Evolutionary conservation across 1,140 invertebrate genomes (phyloP).

Genomic region (Procambarus virginalis): DNA sequence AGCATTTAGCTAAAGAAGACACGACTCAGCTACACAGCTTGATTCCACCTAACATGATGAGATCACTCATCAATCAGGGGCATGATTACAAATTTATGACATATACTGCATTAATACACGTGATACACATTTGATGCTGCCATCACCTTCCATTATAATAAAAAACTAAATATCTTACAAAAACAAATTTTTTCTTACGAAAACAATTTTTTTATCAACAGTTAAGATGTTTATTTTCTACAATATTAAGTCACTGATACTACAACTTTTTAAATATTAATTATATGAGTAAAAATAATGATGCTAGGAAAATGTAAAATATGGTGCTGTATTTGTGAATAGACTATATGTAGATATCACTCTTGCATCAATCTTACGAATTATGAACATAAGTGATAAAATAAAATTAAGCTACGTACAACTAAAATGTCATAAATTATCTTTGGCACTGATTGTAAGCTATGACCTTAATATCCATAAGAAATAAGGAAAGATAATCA

Average conservation of each 20-base stretch:
- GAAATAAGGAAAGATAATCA: too few species aligned
- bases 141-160: slow-evolving; percentile 45
- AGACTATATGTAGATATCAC: neutral
- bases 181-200: neutral
- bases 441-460: too few species aligned
- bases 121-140: slow-evolving; percentile 9
- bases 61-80: slow-evolving; percentile 31
- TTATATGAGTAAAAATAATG: too few species aligned
- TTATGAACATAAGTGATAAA: neutral
- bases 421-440: too few species aligned
- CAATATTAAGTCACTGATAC: too few species aligned
- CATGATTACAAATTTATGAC: neutral
- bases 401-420: too few species aligned
- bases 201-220: neutral
- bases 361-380: neutral
- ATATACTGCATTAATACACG: neutral
- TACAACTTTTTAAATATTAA: too few species aligned
- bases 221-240: too few species aligned
- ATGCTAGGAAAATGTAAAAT: too few species aligned
- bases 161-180: slow-evolving; percentile 1
- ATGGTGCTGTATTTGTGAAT: too few species aligned
- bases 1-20: neutral
- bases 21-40: slow-evolving; percentile 35
- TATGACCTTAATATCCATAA: too few species aligned
- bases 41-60: slow-evolving; percentile 19